Evolutionary conservation across 2,888 invertebrate species (phyloP).

Genomic region (Cerastis leucographa): DNA sequence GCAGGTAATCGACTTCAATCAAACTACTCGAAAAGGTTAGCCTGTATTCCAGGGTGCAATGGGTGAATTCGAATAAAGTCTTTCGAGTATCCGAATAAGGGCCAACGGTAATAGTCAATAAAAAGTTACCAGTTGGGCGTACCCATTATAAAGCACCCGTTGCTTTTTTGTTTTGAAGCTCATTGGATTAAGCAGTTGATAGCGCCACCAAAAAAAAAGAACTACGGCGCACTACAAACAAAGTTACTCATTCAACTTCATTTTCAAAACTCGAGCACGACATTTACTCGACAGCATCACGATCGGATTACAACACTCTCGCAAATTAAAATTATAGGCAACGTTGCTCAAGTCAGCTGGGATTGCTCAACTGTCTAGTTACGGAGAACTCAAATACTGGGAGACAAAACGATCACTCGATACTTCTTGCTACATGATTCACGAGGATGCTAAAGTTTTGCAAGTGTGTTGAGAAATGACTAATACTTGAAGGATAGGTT

Average conservation of each 20-base stretch:
- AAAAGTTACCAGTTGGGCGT: too few species aligned
- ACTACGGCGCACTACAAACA: neutral
- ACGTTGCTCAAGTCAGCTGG: constrained; percentile 70
- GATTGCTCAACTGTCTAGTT: constrained; percentile 33
- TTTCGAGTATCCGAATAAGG: neutral
- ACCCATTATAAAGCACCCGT: too few species aligned
- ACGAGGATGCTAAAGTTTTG: constrained; percentile 65
- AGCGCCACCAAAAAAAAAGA: too few species aligned
- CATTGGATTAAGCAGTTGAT: too few species aligned
- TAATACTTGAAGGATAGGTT: constrained; percentile 36
- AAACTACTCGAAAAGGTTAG: neutral
- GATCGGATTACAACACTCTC: constrained; percentile 36
- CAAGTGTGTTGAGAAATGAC: constrained; percentile 67
- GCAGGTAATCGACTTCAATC: neutral
- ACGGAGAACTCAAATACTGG: constrained; percentile 18
- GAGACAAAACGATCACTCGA: constrained; percentile 51
- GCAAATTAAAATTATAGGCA: constrained; percentile 69
- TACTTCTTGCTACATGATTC: constrained; percentile 54
- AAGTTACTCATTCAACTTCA: neutral
- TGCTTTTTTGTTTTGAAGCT: too few species aligned
- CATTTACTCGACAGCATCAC: constrained; percentile 1
- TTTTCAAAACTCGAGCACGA: constrained; percentile 7
- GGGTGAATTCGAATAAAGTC: neutral
- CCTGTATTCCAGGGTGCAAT: neutral
- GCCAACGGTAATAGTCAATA: too few species aligned